These are phyloP conservation scores for Polietes domitor DNA, from an alignment of 2,888 invertebrate species.

Conservation along the genomic window DNA sequence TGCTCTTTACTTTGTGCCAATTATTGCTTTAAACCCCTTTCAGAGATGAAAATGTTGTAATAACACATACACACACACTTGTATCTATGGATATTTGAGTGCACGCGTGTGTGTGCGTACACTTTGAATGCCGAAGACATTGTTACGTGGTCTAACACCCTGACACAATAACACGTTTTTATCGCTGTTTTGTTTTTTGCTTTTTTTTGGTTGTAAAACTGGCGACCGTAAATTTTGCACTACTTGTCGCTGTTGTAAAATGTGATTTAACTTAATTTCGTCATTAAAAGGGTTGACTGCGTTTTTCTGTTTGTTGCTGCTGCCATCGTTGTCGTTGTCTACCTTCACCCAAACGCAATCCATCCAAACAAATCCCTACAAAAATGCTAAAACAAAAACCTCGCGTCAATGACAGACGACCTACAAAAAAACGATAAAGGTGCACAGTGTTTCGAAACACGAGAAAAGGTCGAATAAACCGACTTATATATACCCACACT, in stretches of 20 bases:
- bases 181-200: neutral
- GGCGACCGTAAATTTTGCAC: conserved; percentile 16
- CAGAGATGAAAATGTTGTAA: neutral
- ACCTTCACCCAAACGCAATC: too few species aligned
- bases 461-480: too few species aligned
- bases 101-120: neutral
- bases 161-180: conserved; percentile 45
- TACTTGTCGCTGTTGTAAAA: conserved; percentile 37
- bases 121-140: too few species aligned
- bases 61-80: too few species aligned
- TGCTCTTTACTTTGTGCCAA: neutral
- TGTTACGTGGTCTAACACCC: neutral
- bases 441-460: too few species aligned
- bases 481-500: too few species aligned
- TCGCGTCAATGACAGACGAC: too few species aligned
- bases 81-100: neutral
- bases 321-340: neutral
- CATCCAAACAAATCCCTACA: too few species aligned
- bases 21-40: conserved; percentile 1
- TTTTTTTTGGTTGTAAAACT: neutral
- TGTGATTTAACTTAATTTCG: conserved; percentile 32
- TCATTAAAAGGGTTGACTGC: conserved; percentile 7
- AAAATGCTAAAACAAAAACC: too few species aligned
- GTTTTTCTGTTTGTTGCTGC: neutral
- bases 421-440: too few species aligned